Percentiles rank a stretch among this genome's conserved stretches.
These are phyloP conservation scores for Amblyopsis hoosieri DNA, from an alignment of 2,797 vertebrate genomes.

Conservation along the genomic window DNA sequence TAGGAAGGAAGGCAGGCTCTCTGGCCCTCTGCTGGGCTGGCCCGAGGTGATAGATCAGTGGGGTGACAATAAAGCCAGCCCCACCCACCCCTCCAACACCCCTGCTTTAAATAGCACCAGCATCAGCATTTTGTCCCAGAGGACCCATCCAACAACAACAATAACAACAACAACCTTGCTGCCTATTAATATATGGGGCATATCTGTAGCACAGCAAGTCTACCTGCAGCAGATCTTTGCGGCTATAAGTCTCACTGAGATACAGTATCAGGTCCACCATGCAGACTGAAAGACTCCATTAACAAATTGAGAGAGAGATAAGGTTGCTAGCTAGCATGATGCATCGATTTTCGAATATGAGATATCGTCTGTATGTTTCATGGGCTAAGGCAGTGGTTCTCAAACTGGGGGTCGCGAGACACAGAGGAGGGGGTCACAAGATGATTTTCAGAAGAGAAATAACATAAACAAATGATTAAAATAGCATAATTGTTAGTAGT, in stretches of 20 bases:
- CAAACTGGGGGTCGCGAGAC: too few relatives aligned
- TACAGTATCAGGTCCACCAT: neutral
- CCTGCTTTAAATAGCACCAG: conserved; percentile 50
- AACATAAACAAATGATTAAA: too few relatives aligned
- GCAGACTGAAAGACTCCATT: conserved; percentile 16
- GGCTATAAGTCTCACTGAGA: neutral
- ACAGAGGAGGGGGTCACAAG: too few relatives aligned
- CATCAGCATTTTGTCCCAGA: conserved; percentile 42
- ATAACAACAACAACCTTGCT: conserved; percentile 15
- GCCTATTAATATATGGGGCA: conserved; percentile 17
- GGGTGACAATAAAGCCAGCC: conserved; percentile 28
- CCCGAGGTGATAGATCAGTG: conserved; percentile 40
- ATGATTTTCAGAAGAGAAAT: too few relatives aligned
- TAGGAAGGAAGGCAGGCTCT: conserved; percentile 31
- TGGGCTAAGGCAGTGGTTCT: too few relatives aligned
- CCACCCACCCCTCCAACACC: too few relatives aligned
- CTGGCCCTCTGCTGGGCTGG: conserved; percentile 17
- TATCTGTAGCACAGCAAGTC: neutral
- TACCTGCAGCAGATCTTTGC: conserved; percentile 7
- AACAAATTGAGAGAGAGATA: conserved; percentile 22
- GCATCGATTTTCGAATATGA: conserved; percentile 15
- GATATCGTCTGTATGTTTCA: too few relatives aligned
- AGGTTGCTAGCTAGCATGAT: conserved; percentile 27
- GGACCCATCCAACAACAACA: conserved; percentile 5
- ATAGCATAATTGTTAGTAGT: too few relatives aligned